Evolutionary conservation across 2,888 invertebrate genomes (phyloP), one percentile per base, ranked within the genome.

Genomic region (Diabrotica balteata): DNA sequence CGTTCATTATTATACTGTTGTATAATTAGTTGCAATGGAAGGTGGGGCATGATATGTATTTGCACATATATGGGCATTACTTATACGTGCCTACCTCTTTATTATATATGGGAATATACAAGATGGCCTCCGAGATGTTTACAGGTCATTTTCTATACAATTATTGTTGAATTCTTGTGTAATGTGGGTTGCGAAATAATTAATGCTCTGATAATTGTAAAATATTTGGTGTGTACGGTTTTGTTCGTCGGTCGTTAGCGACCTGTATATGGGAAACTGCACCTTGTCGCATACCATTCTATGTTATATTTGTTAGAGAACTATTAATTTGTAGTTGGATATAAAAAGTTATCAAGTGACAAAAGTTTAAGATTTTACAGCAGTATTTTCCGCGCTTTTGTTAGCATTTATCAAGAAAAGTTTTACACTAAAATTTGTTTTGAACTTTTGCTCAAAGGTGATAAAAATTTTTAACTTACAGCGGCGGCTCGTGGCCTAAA

Each of bases 1-100:
- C 57, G 50, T 53, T 65, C 51, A 68, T 65, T 65, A 62, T 62
- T 63, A 45, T 47, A 57, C 49, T 58, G 58, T 45, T 64, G 64
- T 66, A 66, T 69, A 63, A 69, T 69, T 69, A 69, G 53, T 54
- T 17, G 47, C 46, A 46, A 22, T 17, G 8, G 51, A 63, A 66
- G 69, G 69, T 62, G 69, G 69, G 69, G 69, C 66, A 62, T 59
- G 43, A 63, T 68, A 69, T 69, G 69, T 66, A 69, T 66, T 69
- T 55, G 55, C 43, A 63, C 63, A 67, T 49, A 63, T 50, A 63
- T 67, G 63, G 63, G 63, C 63, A 67, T 59, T 63, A 53, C 63
- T 63, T 63, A 53, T 59, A 63, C 53, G 46, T 63, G 59, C 54
- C 63, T 59, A 67, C 59, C 59, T 63, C 47, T 58, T 43, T 59